Evolutionary conservation across 1,140 invertebrate species (phyloP).

Genomic region (Trypoxylus dichotomus): DNA sequence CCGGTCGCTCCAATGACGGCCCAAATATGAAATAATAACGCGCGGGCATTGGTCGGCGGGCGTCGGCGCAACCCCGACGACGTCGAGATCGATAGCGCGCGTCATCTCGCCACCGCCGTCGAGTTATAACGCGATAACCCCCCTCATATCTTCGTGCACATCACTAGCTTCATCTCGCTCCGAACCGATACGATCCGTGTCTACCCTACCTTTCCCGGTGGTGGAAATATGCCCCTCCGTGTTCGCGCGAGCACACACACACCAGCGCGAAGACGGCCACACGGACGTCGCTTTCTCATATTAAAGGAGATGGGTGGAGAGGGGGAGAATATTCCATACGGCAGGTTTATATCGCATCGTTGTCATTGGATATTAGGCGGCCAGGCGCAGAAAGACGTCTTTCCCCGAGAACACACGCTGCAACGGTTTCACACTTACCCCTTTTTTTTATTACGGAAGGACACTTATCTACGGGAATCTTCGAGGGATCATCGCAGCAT

Average conservation of each 20-base stretch:
- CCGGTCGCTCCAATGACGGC: conserved; percentile 44
- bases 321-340: conserved; percentile 7
- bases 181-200: not conserved
- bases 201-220: not conserved
- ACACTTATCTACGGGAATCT: not conserved
- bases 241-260: conserved; percentile 37
- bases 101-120: conserved; percentile 28
- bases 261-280: too few relatives aligned
- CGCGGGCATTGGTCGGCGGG: conserved; percentile 35
- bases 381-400: conserved; percentile 6
- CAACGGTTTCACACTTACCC: too few relatives aligned
- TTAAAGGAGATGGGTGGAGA: not conserved
- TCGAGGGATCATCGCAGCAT: too few relatives aligned
- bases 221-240: not conserved
- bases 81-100: conserved; percentile 36
- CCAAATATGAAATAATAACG: conserved; percentile 51
- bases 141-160: not conserved
- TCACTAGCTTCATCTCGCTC: not conserved
- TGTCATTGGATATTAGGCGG: conserved; percentile 10
- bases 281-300: not conserved
- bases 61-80: conserved; percentile 41
- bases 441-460: not conserved
- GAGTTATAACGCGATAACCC: not conserved
- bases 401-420: not conserved
- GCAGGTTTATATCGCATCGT: not conserved